Base-by-base conservation (phyloP, 1,140 invertebrate genomes). In the Atta colombica region DNA sequence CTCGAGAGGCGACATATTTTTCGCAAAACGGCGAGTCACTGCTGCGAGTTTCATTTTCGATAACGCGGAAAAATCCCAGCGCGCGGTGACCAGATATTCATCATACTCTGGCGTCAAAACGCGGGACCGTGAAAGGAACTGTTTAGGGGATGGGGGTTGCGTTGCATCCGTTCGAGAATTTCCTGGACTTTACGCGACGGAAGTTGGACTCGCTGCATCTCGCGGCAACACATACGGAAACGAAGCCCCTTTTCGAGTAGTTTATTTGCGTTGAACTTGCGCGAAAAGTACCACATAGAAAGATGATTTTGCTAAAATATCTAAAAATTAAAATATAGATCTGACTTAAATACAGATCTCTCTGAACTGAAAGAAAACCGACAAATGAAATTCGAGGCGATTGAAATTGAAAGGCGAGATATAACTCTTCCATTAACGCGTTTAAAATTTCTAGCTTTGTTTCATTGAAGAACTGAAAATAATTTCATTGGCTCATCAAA, bases 1-100 rank as follows among this genome's bases (percentile, higher is more conserved):
- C 7, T 39, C 75, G 65, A 69, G 35, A 68, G 60, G 45, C 35
- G 61, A 80, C 77, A 80, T 35, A 53, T 68, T 80, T 80, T 39
- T 69, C 77, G 3, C 63, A 60, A 35, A n/a, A 21, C 25, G 14
- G 35, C n/a, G 35, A 28, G 45, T 16, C 35, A 55, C 58, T 53
- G 51, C 35, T 39, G 18, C 35, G 25, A 63, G 31, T 16, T 14
- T 18, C 39, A n/a, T 68, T 81, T n/a, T 39, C 77, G 16, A 81
- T 69, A 81, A 71, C 31, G 77, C 16, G 77, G 77, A 3, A 69
- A 69, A 81, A 81, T 61, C 28, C 35, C 21, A 7, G 14, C 7
- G 12, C 61, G 16, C 63, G 63, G 31, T 8, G 21, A 7, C 61
- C 53, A 49, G 25, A 51, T 28, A 84, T 75, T 51, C 80, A 45